A percentile compares a stretch with the other conserved stretches of the same genome.
phyloP scores from a whole-genome alignment of 23 tunicate genomes.

The Styela clava region DNA sequence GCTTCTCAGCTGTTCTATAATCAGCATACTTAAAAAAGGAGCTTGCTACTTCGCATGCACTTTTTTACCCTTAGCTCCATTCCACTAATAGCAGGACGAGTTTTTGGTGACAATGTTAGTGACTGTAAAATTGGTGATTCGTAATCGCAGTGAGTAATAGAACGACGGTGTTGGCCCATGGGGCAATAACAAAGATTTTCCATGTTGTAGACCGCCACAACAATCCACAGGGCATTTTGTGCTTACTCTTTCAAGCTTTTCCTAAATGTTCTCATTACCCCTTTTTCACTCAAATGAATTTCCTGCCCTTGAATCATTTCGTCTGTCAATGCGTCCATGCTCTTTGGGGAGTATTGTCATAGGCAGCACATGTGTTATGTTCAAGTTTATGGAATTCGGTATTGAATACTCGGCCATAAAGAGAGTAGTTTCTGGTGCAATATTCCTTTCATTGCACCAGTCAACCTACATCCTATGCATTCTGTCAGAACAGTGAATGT shows the following conservation, averaged over 20 bases:
- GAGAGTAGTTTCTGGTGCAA: background rate
- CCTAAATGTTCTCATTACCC: too few relatives aligned
- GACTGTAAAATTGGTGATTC: constrained; percentile 7
- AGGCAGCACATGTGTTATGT: too few relatives aligned
- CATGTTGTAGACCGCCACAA: background rate
- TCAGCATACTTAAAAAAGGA: background rate
- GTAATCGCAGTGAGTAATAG: background rate
- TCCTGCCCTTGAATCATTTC: too few relatives aligned
- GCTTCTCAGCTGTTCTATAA: too few relatives aligned
- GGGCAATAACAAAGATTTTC: constrained; percentile 6
- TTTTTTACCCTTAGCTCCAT: constrained; percentile 4
- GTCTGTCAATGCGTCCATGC: too few relatives aligned
- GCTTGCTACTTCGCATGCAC: constrained; percentile 1
- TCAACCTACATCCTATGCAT: constrained; percentile 10
- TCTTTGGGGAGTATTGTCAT: too few relatives aligned
- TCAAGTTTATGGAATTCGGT: too few relatives aligned
- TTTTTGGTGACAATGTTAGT: background rate
- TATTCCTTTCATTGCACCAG: background rate
- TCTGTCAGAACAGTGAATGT: background rate
- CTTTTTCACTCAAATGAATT: too few relatives aligned
- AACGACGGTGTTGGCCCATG: constrained; percentile 1
- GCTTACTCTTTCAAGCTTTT: too few relatives aligned
- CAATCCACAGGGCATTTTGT: background rate
- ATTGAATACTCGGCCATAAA: background rate
- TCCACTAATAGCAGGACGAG: too few relatives aligned